Conservation (phyloP, 2,113 vertebrate species). For the Myiopsitta monachus region DNA sequence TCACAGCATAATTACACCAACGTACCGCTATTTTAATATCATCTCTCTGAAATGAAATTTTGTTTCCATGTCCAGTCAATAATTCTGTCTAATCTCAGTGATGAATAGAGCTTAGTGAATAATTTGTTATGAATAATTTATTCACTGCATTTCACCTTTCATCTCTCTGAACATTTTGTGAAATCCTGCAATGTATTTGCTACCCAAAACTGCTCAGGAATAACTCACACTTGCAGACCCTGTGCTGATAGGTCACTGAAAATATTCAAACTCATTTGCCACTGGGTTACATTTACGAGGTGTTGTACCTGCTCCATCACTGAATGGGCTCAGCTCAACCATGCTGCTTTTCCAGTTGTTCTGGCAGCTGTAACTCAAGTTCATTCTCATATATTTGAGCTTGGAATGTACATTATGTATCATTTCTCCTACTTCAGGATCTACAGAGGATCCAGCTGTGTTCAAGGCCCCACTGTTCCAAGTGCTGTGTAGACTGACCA, state of each 20-base stretch:
- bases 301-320: neutral
- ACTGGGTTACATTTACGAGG: neutral
- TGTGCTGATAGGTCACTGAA: neutral
- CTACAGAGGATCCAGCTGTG: neutral
- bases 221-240: neutral
- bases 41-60: constrained; percentile 53
- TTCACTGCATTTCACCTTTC: constrained; percentile 52
- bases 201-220: neutral
- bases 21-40: constrained; percentile 4
- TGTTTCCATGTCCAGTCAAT: constrained; percentile 64
- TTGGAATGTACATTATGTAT: neutral
- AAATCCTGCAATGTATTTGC: neutral
- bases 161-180: constrained; percentile 15
- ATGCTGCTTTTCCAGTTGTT: neutral
- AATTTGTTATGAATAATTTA: constrained; percentile 64
- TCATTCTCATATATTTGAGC: neutral
- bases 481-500: neutral
- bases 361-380: neutral
- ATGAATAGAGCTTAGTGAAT: constrained; percentile 49
- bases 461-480: neutral
- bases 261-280: neutral
- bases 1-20: constrained; percentile 46
- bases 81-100: constrained; percentile 58
- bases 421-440: neutral
- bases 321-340: neutral